A percentile compares a stretch with the other conserved stretches of the same genome.
These are phyloP conservation scores for Flexamia atlantica DNA, from an alignment of 2,888 invertebrate species.

Conservation along the genomic window DNA sequence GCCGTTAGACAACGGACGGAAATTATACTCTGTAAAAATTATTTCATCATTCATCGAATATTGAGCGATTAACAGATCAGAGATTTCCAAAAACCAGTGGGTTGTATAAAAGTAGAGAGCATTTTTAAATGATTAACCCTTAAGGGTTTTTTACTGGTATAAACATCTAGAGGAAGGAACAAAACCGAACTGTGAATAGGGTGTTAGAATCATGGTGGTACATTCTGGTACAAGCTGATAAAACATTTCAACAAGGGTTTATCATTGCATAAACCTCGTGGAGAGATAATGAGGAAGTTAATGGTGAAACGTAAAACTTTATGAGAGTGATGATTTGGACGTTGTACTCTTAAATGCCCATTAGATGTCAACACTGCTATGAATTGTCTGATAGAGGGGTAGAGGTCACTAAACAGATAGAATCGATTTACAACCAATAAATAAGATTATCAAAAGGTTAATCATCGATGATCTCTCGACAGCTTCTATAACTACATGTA, in stretches of 20 bases:
- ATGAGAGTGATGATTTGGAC: not conserved
- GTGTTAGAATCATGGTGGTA: too few relatives aligned
- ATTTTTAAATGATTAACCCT: too few relatives aligned
- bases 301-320: not conserved
- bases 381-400: not conserved
- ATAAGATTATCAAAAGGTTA: conserved; percentile 1
- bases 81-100: too few relatives aligned
- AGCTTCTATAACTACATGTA: not conserved
- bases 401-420: not conserved
- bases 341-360: not conserved
- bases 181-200: too few relatives aligned
- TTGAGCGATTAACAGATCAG: too few relatives aligned
- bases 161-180: too few relatives aligned
- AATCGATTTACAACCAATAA: not conserved
- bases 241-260: not conserved
- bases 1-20: too few relatives aligned
- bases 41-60: too few relatives aligned
- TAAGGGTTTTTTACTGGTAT: too few relatives aligned
- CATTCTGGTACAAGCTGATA: too few relatives aligned
- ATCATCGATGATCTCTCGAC: not conserved
- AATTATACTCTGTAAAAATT: too few relatives aligned
- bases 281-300: not conserved
- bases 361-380: not conserved
- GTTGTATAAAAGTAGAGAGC: too few relatives aligned
- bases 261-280: not conserved